These are phyloP conservation scores for Drosophila elegans DNA, from an alignment of 1,140 invertebrate genomes.

Conservation along the genomic window DNA sequence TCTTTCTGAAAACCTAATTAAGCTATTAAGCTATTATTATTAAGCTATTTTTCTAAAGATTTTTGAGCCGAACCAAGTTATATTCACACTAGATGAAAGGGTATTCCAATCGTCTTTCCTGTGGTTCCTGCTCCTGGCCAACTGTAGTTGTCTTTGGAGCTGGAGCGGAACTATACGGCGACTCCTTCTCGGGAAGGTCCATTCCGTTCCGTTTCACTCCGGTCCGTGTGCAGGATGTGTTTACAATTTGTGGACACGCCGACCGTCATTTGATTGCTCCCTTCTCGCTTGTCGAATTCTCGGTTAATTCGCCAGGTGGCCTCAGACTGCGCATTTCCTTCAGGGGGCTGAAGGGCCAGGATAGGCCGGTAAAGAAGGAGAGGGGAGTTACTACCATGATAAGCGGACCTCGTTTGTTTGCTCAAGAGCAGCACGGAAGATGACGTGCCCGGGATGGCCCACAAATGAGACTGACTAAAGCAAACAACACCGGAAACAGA, in stretches of 20 bases:
- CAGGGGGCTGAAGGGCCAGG: background rate
- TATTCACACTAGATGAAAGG: background rate
- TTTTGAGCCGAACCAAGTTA: background rate
- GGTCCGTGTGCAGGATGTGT: slow-evolving; percentile 77
- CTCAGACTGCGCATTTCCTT: slow-evolving; percentile 41
- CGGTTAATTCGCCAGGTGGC: slow-evolving; percentile 59
- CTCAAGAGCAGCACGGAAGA: slow-evolving; percentile 48
- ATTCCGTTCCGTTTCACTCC: slow-evolving; percentile 3
- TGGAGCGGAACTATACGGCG: slow-evolving; percentile 49
- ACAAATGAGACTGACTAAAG: slow-evolving; percentile 45
- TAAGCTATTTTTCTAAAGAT: too few species aligned
- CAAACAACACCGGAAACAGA: slow-evolving; percentile 31
- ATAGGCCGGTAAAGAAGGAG: background rate
- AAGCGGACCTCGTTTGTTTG: slow-evolving; percentile 50
- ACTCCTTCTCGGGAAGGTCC: slow-evolving; percentile 25
- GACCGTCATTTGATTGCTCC: slow-evolving; percentile 74
- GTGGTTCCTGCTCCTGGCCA: slow-evolving; percentile 15
- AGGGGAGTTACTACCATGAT: slow-evolving; percentile 11
- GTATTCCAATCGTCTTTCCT: background rate
- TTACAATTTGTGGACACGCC: slow-evolving; percentile 82
- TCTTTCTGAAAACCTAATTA: too few species aligned
- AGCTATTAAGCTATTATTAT: too few species aligned
- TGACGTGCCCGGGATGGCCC: slow-evolving; percentile 54
- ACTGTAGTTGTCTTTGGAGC: slow-evolving; percentile 47
- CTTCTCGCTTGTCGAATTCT: slow-evolving; percentile 57